Percentiles rank a stretch among this genome's conserved stretches.
phyloP scores from a whole-genome alignment of 2,797 vertebrate species.

The Poecile montanus region DNA sequence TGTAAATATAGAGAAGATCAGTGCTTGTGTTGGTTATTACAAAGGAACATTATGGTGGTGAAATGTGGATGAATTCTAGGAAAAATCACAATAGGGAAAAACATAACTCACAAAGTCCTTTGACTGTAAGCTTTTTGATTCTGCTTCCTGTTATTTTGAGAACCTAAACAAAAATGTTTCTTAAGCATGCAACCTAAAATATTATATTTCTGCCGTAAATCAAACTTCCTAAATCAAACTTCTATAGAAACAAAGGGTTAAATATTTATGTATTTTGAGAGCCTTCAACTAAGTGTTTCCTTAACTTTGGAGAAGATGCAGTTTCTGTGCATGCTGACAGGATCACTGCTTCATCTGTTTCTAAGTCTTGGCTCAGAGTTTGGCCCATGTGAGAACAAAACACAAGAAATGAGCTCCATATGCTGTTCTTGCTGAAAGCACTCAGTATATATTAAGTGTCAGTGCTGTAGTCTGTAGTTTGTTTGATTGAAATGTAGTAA shows the following conservation, averaged over 20 bases:
- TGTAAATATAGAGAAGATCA: not conserved
- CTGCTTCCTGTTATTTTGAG: slow-evolving; percentile 27
- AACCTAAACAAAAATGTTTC: not conserved
- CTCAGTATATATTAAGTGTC: not conserved
- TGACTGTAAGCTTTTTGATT: not conserved
- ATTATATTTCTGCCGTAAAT: rapidly evolving
- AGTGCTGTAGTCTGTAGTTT: not conserved
- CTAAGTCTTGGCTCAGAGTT: not conserved
- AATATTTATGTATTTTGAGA: not conserved
- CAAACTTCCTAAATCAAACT: not conserved
- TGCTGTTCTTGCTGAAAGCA: not conserved
- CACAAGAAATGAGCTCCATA: slow-evolving; percentile 8
- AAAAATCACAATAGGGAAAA: slow-evolving; percentile 33
- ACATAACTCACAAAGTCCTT: not conserved
- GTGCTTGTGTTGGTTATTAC: not conserved
- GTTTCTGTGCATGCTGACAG: not conserved
- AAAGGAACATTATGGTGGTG: not conserved
- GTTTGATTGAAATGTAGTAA: slow-evolving; percentile 28
- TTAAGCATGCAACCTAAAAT: not conserved
- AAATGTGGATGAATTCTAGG: slow-evolving; percentile 50
- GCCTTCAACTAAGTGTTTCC: not conserved
- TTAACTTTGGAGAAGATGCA: not conserved
- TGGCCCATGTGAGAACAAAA: not conserved
- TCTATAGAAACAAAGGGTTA: not conserved
- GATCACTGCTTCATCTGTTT: not conserved